Base-by-base conservation (phyloP, 1,140 invertebrate genomes). In the Homarus americanus region DNA sequence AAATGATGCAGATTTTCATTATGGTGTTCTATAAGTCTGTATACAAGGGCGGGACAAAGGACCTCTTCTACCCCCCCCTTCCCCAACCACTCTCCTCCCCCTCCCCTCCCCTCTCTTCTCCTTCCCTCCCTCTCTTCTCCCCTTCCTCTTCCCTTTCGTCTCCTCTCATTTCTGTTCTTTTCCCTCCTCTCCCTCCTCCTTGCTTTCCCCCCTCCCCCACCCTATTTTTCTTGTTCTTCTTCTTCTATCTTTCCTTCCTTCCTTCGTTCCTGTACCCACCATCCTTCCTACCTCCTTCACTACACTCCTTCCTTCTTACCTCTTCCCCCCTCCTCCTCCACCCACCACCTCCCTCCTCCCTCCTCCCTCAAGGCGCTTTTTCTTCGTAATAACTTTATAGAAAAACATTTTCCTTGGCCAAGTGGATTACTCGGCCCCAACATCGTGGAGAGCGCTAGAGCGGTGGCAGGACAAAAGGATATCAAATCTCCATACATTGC, bases 401-500 rank as follows among this genome's bases (percentile, higher is more conserved):
- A 28, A 32, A 63, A 69, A 69, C 63, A 69, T 69, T 69, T 69
- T 1, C 63, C 63, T 9, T 34, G 0, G 0, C n/a, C 28, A 32
- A 7, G 63, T 32, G 63, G 63, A 69, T 28, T 69, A 69, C n/a
- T 69, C 63, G 63, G 10, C 4, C 38, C 20, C 38, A 24, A 10
- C 5, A 4, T 49, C 20, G 17, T 32, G 15, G 17, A 58, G 41
- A 44, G n/a, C 24, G 44, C n/a, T 4, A 34, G 15, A 34, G 44
- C 40, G 44, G 32, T 15, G 32, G 79, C 32, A 34, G 41, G 49
- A 58, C 28, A 20, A 58, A n/a, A 34, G 41, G 15, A 82, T 82
- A 82, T 82, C 79, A 82, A 49, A 82, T 82, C 79, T 82, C 79
- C 79, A 82, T 82, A 82, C 79, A 82, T 49, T 49, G 49, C 28